A percentile compares a stretch with the other conserved stretches of the same genome.
Evolutionary conservation across 2,797 vertebrate genomes (phyloP).

Genomic region (Labroides dimidiatus): DNA sequence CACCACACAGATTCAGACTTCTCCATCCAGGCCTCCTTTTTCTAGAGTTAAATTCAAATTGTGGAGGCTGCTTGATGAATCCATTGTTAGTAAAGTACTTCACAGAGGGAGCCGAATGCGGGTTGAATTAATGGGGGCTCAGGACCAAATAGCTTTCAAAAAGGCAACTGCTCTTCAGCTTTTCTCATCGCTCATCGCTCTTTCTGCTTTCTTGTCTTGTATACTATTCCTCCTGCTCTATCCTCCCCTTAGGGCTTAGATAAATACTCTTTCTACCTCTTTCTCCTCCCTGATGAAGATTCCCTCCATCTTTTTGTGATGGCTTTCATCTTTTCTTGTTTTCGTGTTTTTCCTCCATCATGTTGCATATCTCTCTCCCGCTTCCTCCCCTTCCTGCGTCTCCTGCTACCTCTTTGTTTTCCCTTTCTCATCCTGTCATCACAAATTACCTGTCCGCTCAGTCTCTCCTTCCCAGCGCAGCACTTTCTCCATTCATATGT

Average conservation of each 20-base stretch:
- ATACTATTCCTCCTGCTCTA: slow-evolving; percentile 29
- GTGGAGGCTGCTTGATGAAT: slow-evolving; percentile 66
- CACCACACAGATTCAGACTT: neutral
- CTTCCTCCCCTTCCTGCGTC: slow-evolving; percentile 32
- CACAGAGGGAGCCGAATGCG: slow-evolving; percentile 62
- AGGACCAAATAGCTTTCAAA: slow-evolving; percentile 70
- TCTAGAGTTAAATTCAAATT: slow-evolving; percentile 60
- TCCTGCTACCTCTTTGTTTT: slow-evolving; percentile 65
- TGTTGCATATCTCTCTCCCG: slow-evolving; percentile 39
- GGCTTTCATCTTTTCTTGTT: slow-evolving; percentile 67
- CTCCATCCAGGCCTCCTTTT: slow-evolving; percentile 19
- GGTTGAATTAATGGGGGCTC: slow-evolving; percentile 65
- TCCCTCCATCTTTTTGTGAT: slow-evolving; percentile 44
- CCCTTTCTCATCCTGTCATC: slow-evolving; percentile 65
- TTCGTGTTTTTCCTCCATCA: slow-evolving; percentile 60
- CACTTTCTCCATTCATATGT: slow-evolving; percentile 38
- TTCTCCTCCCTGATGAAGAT: slow-evolving; percentile 49
- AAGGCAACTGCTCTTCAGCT: slow-evolving; percentile 59
- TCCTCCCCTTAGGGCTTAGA: slow-evolving; percentile 42
- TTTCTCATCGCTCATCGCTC: slow-evolving; percentile 36
- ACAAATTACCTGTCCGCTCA: slow-evolving; percentile 59
- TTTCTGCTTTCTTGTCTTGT: slow-evolving; percentile 44
- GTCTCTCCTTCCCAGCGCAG: slow-evolving; percentile 44
- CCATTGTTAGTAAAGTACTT: slow-evolving; percentile 72
- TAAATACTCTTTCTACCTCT: slow-evolving; percentile 64